These are phyloP conservation scores for Andrena haemorrhoa DNA, from an alignment of 2,888 invertebrate genomes.

Conservation along the genomic window DNA sequence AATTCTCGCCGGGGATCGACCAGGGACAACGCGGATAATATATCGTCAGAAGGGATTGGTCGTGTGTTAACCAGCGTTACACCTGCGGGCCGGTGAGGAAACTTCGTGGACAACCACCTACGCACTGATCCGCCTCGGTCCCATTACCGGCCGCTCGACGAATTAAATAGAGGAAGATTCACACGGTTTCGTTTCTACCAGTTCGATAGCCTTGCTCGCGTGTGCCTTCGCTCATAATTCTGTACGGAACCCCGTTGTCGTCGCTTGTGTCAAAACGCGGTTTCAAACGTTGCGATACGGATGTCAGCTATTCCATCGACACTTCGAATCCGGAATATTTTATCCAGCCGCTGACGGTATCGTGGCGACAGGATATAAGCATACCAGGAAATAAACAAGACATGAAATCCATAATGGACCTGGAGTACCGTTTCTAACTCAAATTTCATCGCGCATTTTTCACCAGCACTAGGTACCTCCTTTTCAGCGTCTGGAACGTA, in stretches of 20 bases:
- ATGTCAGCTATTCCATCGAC: neutral
- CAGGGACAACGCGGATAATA: conserved; percentile 71
- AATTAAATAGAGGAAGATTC: conserved; percentile 73
- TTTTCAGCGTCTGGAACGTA: conserved; percentile 40
- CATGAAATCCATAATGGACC: neutral
- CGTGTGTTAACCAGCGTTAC: conserved; percentile 72
- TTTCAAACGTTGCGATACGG: neutral
- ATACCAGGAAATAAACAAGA: neutral
- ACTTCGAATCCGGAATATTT: conserved; percentile 9
- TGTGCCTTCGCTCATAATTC: conserved; percentile 5
- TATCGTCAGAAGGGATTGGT: conserved; percentile 72
- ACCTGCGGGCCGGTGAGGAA: conserved; percentile 74
- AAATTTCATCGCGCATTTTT: conserved; percentile 27
- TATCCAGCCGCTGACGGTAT: conserved; percentile 2
- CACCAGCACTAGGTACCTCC: conserved; percentile 16
- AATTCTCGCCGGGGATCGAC: conserved; percentile 65
- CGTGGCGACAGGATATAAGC: neutral
- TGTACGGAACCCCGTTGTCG: neutral
- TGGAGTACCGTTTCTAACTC: conserved; percentile 18
- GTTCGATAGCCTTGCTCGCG: neutral
- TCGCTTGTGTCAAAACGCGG: neutral
- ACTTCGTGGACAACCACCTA: conserved; percentile 75
- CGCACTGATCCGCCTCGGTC: conserved; percentile 67
- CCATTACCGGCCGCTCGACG: conserved; percentile 69
- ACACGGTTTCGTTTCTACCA: conserved; percentile 60